Conservation (phyloP, 2,888 invertebrate genomes). For the Drosophila antonietae region DNA sequence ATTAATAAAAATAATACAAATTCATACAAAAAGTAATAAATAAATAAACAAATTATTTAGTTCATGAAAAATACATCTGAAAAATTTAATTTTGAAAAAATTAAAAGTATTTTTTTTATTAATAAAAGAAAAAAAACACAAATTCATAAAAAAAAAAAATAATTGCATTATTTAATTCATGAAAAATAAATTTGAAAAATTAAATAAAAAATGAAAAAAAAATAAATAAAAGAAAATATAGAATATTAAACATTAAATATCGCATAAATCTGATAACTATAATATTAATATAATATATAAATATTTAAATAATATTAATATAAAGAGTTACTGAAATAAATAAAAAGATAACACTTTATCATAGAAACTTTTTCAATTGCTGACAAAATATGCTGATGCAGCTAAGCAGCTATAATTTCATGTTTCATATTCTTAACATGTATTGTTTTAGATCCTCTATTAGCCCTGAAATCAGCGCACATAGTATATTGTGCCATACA, state of each 20-base stretch:
- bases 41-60: neutral
- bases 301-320: no score
- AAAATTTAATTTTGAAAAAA: neutral
- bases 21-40: neutral
- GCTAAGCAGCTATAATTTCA: neutral
- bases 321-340: neutral
- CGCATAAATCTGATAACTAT: no score
- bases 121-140: no score
- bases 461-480: slow-evolving; percentile 23
- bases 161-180: no score
- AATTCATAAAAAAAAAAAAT: no score
- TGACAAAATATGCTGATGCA: slow-evolving; percentile 1
- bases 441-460: slow-evolving; percentile 12
- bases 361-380: neutral
- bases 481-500: slow-evolving; percentile 8
- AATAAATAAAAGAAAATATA: no score
- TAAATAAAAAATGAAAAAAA: neutral
- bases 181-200: no score
- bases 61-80: neutral
- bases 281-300: no score
- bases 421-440: neutral
- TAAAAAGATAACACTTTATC: neutral
- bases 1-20: no score
- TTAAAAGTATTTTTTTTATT: neutral
- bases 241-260: no score